Conservation (phyloP, 2,113 vertebrate genomes). For the Crypturellus undulatus region DNA sequence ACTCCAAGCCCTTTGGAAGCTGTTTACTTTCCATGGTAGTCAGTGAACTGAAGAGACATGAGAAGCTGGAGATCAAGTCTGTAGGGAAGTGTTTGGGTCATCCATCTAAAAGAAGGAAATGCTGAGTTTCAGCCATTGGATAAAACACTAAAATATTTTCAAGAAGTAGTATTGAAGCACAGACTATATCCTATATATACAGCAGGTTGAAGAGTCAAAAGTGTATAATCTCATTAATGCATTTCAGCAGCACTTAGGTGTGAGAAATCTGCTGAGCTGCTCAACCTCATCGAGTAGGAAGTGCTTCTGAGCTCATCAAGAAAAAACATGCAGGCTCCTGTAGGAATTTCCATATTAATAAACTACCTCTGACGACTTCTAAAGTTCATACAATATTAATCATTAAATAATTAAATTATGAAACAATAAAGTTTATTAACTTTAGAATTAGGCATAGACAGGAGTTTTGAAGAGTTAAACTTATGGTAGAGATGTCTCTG, state of each 20-base stretch:
- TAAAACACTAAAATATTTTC: neutral
- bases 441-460: neutral
- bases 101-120: neutral
- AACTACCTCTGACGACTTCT: too few species aligned
- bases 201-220: neutral
- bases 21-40: neutral
- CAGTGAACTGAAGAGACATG: neutral
- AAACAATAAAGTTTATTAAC: neutral
- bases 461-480: neutral
- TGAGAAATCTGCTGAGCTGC: neutral
- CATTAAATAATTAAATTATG: neutral
- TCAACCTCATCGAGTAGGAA: neutral
- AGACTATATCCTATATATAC: neutral
- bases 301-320: neutral
- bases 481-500: neutral
- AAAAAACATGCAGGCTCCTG: neutral
- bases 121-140: neutral
- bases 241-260: fast-evolving
- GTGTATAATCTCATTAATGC: neutral
- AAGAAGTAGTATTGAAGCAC: neutral
- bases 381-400: neutral
- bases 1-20: neutral
- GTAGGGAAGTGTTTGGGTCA: neutral
- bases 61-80: neutral
- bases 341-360: neutral